These are phyloP conservation scores for Carassius auratus DNA, from an alignment of 2,113 vertebrate genomes.

Conservation along the genomic window DNA sequence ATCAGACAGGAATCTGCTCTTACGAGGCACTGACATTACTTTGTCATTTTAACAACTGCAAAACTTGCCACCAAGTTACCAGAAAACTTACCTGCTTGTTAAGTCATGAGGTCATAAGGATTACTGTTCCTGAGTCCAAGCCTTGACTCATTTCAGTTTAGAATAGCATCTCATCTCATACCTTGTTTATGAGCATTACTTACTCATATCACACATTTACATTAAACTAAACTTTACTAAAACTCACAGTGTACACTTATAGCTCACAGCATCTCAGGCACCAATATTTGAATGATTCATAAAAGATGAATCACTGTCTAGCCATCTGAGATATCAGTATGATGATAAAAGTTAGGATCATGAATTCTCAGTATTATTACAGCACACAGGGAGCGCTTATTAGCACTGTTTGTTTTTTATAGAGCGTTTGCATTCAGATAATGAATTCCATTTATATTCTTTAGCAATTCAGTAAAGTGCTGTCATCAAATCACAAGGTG, in stretches of 20 bases:
- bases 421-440: background rate
- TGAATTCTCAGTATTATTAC: background rate
- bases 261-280: no score
- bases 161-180: background rate
- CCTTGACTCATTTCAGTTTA: background rate
- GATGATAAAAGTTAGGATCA: background rate
- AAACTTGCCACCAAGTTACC: background rate
- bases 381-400: background rate
- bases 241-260: background rate
- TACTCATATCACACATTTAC: no score
- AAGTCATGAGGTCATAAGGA: background rate
- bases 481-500: background rate
- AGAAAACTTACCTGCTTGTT: background rate
- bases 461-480: no score
- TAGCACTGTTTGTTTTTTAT: background rate
- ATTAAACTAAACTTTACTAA: background rate
- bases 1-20: background rate
- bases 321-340: background rate
- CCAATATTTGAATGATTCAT: background rate
- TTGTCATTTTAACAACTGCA: background rate
- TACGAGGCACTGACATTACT: background rate
- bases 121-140: background rate
- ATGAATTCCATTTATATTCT: background rate
- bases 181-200: no score
- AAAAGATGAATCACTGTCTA: background rate